A percentile compares a stretch with the other conserved stretches of the same genome.
Evolutionary conservation across 2,113 vertebrate genomes (phyloP).

Genomic region (Halichoeres trimaculatus): DNA sequence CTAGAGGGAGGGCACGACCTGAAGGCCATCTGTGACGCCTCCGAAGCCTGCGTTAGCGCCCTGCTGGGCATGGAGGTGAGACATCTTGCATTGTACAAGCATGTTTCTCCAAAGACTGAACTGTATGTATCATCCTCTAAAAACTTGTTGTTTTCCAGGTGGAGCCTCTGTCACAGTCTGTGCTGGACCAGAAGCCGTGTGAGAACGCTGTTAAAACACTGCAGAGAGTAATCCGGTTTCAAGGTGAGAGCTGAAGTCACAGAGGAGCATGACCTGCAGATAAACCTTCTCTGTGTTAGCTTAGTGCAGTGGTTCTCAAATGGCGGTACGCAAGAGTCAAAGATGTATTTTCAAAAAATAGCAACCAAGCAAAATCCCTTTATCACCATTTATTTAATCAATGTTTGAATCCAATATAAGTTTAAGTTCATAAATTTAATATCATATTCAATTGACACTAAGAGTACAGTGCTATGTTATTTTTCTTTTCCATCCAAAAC

Average conservation of each 20-base stretch:
- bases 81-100: background rate
- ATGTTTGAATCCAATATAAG: no score
- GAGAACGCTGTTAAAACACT: slow-evolving; percentile 88
- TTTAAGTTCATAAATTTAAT: no score
- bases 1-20: slow-evolving; percentile 93
- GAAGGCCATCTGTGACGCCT: slow-evolving; percentile 92
- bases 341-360: no score
- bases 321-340: no score
- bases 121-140: slow-evolving; percentile 10
- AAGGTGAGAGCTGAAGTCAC: slow-evolving; percentile 84
- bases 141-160: slow-evolving; percentile 75
- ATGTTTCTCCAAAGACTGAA: background rate
- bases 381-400: no score
- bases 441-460: no score
- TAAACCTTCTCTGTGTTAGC: background rate
- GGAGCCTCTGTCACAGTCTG: slow-evolving; percentile 87
- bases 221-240: slow-evolving; percentile 87
- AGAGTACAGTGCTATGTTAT: no score
- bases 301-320: background rate
- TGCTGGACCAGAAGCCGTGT: slow-evolving; percentile 89
- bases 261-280: background rate
- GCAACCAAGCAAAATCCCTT: no score
- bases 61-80: slow-evolving; percentile 92
- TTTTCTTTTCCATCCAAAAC: no score
- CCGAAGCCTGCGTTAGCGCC: slow-evolving; percentile 91